Conservation (phyloP, 2,797 vertebrate genomes). For the Hypotaenidia philippensis region DNA sequence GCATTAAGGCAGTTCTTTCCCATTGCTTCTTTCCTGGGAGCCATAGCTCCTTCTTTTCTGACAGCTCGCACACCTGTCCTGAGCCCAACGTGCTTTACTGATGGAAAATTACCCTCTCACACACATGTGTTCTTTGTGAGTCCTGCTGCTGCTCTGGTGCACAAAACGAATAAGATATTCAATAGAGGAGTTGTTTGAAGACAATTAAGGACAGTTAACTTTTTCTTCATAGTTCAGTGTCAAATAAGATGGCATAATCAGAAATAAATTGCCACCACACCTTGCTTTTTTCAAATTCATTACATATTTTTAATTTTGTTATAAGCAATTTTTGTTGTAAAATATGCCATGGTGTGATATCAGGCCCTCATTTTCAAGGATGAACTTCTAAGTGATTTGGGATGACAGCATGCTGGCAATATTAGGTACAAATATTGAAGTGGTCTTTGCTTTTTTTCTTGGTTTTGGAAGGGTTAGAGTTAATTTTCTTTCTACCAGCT, state of each 20-base stretch:
- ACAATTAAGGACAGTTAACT: neutral
- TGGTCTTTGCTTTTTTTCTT: neutral
- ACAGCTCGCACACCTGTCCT: neutral
- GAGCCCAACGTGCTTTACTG: neutral
- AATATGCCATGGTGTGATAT: neutral
- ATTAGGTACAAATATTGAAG: neutral
- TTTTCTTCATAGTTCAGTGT: constrained; percentile 1
- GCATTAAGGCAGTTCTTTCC: neutral
- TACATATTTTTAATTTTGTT: neutral
- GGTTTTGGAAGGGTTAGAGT: no score
- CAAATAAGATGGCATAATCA: constrained; percentile 6
- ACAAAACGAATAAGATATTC: constrained; percentile 8
- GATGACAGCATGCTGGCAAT: neutral
- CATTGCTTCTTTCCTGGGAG: neutral
- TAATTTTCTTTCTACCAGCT: no score
- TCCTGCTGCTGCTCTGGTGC: neutral
- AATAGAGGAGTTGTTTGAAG: neutral
- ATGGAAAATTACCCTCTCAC: neutral
- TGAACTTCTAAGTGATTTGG: neutral
- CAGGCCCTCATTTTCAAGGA: neutral
- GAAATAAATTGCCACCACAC: neutral
- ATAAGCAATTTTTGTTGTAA: neutral
- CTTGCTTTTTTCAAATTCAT: neutral
- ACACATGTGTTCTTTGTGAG: neutral
- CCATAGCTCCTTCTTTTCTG: neutral